A percentile compares a stretch with the other conserved stretches of the same genome.
These are phyloP conservation scores for Luscinia megarhynchos DNA, from an alignment of 2,797 vertebrate genomes.

Conservation along the genomic window DNA sequence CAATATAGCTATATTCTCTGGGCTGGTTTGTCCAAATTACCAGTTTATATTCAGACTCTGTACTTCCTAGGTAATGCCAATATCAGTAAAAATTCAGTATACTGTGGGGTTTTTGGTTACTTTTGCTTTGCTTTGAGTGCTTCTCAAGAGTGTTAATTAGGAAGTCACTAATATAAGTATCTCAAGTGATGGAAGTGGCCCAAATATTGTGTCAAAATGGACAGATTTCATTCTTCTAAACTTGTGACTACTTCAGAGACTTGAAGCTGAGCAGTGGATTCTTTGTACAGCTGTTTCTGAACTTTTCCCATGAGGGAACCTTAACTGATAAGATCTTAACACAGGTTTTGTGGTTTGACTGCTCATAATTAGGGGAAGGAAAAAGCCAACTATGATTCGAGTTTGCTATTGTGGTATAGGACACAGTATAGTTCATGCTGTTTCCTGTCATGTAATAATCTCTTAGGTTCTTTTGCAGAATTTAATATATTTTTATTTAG, in stretches of 20 bases:
- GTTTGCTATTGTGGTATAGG: not conserved
- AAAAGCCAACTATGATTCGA: not conserved
- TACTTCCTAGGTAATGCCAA: not conserved
- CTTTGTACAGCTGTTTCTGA: not conserved
- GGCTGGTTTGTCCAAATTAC: not conserved
- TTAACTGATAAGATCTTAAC: slow-evolving; percentile 18
- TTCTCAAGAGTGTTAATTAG: not conserved
- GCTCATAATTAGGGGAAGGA: slow-evolving; percentile 18
- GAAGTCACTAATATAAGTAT: not conserved
- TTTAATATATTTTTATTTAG: not conserved
- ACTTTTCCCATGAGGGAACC: not conserved
- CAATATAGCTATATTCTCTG: not conserved
- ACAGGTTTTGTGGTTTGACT: slow-evolving; percentile 22
- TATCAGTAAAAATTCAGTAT: not conserved
- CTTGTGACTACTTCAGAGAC: not conserved
- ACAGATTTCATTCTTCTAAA: not conserved
- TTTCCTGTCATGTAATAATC: not conserved
- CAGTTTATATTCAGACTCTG: not conserved
- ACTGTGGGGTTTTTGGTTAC: accelerated
- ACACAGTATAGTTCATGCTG: not conserved
- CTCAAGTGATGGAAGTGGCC: not conserved
- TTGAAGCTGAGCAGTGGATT: not conserved
- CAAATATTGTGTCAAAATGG: not conserved
- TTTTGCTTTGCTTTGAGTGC: not conserved
- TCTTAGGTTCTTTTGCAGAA: not conserved